Evolutionary conservation across 2,797 vertebrate species (phyloP).

Genomic region (Craterocephalus amniculus): DNA sequence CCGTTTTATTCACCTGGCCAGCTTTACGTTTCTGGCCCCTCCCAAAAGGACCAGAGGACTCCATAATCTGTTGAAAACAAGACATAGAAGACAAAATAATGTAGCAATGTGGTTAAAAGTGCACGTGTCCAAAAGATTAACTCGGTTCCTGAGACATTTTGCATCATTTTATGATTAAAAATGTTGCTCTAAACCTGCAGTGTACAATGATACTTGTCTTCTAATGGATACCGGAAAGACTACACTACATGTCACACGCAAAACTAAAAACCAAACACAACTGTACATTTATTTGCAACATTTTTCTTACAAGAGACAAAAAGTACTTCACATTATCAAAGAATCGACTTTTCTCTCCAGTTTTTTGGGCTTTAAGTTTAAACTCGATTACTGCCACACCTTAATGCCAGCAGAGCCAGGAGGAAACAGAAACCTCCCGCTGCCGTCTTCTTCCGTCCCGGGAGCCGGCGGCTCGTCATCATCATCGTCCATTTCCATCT

Average conservation of each 20-base stretch:
- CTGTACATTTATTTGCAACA: too few species aligned
- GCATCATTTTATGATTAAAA: too few species aligned
- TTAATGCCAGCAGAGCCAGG: constrained; percentile 75
- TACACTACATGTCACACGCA: too few species aligned
- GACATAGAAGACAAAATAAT: constrained; percentile 1
- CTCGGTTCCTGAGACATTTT: too few species aligned
- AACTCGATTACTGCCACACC: constrained; percentile 68
- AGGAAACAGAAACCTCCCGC: constrained; percentile 77
- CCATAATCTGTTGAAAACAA: constrained; percentile 66
- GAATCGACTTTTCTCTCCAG: too few species aligned
- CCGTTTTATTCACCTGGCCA: constrained; percentile 82
- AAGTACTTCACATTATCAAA: too few species aligned
- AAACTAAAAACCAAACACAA: too few species aligned
- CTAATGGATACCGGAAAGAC: too few species aligned
- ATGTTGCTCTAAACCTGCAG: too few species aligned
- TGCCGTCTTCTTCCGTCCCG: constrained; percentile 91
- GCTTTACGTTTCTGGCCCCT: constrained; percentile 91
- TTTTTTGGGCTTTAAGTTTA: too few species aligned
- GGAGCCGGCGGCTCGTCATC: constrained; percentile 94
- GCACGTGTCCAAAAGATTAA: background rate
- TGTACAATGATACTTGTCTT: too few species aligned
- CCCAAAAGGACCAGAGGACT: constrained; percentile 69
- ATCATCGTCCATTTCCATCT: constrained; percentile 99
- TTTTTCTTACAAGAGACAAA: too few species aligned
- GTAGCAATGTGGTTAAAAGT: background rate